A percentile compares a stretch with the other conserved stretches of the same genome.
phyloP scores from a whole-genome alignment of 2,113 vertebrate genomes.

The Gyps fulvus region DNA sequence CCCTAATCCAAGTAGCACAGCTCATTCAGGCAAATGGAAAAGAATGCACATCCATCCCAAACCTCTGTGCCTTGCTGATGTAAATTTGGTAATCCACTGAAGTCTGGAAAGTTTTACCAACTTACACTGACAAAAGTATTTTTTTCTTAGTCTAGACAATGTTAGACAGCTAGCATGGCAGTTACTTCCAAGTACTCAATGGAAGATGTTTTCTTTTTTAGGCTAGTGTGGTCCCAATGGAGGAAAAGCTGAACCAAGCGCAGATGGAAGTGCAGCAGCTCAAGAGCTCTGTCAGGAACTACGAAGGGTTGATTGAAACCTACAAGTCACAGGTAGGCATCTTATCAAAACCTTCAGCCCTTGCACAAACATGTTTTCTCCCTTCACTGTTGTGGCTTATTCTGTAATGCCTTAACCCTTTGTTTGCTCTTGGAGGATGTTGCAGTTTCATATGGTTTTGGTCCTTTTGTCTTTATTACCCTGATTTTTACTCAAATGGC shows the following conservation, averaged over 20 bases:
- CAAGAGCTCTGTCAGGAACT: conserved; percentile 82
- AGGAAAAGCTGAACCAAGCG: conserved; percentile 82
- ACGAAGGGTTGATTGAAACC: conserved; percentile 85
- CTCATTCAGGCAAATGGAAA: neutral
- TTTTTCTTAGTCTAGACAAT: neutral
- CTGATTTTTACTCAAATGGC: neutral
- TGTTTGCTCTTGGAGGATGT: neutral
- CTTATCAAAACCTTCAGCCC: neutral
- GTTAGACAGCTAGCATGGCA: neutral
- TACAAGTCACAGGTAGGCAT: conserved; percentile 89
- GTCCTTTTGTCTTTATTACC: neutral
- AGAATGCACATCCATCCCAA: neutral
- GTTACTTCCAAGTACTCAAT: neutral
- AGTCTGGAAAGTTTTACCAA: neutral
- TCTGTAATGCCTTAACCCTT: neutral
- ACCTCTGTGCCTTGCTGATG: neutral
- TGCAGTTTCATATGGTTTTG: neutral
- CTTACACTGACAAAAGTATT: neutral
- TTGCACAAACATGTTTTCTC: neutral
- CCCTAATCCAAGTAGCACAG: neutral
- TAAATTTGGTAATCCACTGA: neutral
- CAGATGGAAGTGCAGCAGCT: conserved; percentile 85
- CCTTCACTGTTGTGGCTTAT: neutral
- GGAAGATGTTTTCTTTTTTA: conserved; percentile 31
- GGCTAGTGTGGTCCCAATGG: conserved; percentile 74